Base-by-base conservation (phyloP, 2,888 invertebrate genomes). In the Plebejus melissa region DNA sequence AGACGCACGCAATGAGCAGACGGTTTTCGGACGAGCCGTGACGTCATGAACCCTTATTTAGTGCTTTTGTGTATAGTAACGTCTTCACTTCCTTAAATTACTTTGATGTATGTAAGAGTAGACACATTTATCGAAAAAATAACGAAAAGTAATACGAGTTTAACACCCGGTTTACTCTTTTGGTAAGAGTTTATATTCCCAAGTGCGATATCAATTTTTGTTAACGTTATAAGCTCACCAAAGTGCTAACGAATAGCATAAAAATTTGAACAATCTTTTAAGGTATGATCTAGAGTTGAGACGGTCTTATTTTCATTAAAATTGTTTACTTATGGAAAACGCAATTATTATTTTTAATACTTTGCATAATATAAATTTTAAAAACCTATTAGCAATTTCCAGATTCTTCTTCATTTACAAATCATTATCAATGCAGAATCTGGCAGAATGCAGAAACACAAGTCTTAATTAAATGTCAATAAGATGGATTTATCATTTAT, bases 21-120 rank as follows among this genome's bases (percentile, higher is more conserved):
- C 60, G 28, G 60, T 28, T 60, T 22, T 46, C 71, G 28, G 22
- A 46, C 50, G 71, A 22, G 50, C 4, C n/a, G 28, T 60, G 60
- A 60, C 60, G 60, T 60, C 60, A 60, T 22, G 9, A 7, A 60
- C 11, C 60, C 46, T 71, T 71, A 71, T 71, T 71, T 50, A 71
- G 46, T 46, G 13, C 46, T 46, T 71, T 46, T 41, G 28, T 69
- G 38, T 69, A 7, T 60, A 3, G 7, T 60, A 58, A 58, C 22
- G 7, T 7, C 2, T 54, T 54, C 11, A 54, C 16, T 54, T 54
- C 54, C 54, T 54, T 54, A 13, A 54, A 16, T 54, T 16, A 4
- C 4, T 54, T 46, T 46, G 9, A 9, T 46, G 46, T 46, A 9
- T 46, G 9, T 46, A 41, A 38, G 38, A 38, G 6, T 41, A 41